Evolutionary conservation across 2,797 vertebrate genomes (phyloP), one percentile per base, ranked within the genome.

Genomic region (Xyrichtys novacula): DNA sequence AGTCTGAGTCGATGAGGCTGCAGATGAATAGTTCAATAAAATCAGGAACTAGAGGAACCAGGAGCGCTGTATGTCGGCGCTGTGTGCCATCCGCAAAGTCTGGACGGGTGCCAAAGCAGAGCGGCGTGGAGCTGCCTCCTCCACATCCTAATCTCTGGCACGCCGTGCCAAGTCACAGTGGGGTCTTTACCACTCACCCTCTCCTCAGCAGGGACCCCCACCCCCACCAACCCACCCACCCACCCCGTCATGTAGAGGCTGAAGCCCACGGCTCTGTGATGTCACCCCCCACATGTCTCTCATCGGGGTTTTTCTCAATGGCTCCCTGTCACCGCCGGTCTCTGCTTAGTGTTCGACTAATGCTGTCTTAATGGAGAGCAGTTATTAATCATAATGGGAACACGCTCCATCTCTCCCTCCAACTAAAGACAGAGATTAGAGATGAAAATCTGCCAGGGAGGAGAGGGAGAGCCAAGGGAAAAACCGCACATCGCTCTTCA

Each of bases 331-430:
- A 86, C 60, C 16, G 66, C 34, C 22, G 31, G 55, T n/a, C 74
- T 88, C 80, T 57, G 83, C 82, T 83, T 43, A 75, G 78, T 46
- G 69, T 86, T 86, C 76, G 81, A 80, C 81, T 90, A 81, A 90
- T 81, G 80, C 74, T 60, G 63, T 76, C 86, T 86, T 89, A 86
- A 89, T 87, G 85, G 82, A 80, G 76, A 81, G 69, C 74, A 75
- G 78, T 85, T 89, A 90, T 91, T 92, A 88, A 90, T 92, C 88
- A 90, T 84, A 76, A 83, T 78, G 76, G 81, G 86, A 89, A 86
- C 64, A 48, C 38, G 26, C 78, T 87, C 75, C 60, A 67, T 87
- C 70, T 78, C 81, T 72, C 61, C 52, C 61, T 52, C 47, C 63
- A 47, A 52, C 65, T 75, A 66, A 70, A 77, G 84, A 83, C 75